These are phyloP conservation scores for Perdita meconis DNA, from an alignment of 2,888 invertebrate genomes.

Conservation along the genomic window DNA sequence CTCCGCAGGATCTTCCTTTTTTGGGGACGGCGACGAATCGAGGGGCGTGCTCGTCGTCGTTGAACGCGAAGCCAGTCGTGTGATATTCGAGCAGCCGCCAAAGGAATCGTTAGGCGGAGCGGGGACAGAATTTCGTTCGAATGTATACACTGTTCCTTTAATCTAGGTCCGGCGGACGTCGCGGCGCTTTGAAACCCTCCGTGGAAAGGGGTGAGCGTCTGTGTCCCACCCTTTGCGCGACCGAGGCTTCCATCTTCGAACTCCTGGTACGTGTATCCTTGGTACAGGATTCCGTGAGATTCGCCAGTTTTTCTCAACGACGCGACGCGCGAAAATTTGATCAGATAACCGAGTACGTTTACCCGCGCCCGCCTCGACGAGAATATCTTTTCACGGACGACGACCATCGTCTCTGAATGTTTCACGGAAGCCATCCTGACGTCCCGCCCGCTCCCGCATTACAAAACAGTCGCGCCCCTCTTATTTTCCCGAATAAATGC, in stretches of 20 bases:
- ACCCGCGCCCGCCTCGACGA: neutral
- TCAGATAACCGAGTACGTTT: neutral
- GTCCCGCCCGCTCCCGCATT: neutral
- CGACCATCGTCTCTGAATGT: neutral
- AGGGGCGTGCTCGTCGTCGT: conserved; percentile 48
- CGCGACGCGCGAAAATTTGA: neutral
- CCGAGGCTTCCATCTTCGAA: too few species aligned
- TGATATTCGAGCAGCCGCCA: conserved; percentile 69
- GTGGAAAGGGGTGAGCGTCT: conserved; percentile 31
- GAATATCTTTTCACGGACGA: neutral
- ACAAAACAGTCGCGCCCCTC: neutral
- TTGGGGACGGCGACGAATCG: conserved; percentile 39
- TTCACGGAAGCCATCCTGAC: neutral
- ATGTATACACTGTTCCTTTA: conserved; percentile 67
- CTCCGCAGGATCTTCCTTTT: conserved; percentile 45
- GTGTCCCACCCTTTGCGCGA: neutral
- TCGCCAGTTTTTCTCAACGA: too few species aligned
- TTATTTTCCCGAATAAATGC: conserved; percentile 12
- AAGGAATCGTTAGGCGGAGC: conserved; percentile 69
- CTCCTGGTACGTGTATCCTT: neutral
- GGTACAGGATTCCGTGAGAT: neutral
- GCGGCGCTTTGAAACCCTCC: conserved; percentile 16
- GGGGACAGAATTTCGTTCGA: conserved; percentile 53
- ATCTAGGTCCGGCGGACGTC: conserved; percentile 65
- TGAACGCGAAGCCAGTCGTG: conserved; percentile 50